Evolutionary conservation across 2,888 invertebrate species (phyloP).

Genomic region (Drosophila pegasa): DNA sequence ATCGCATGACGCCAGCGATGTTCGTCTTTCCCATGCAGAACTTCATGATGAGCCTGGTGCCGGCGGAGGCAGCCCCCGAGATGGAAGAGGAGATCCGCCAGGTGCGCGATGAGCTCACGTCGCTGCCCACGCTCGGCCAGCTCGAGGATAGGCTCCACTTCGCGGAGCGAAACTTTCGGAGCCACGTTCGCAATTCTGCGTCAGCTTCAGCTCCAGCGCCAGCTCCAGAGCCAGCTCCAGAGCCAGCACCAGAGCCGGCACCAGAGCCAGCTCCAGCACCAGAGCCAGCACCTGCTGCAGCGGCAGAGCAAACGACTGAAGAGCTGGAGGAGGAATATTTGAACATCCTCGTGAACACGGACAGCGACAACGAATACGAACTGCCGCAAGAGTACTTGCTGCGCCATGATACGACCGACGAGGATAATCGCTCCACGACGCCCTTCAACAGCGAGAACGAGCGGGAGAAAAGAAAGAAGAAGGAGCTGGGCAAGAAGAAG

Average conservation of each 20-base stretch:
- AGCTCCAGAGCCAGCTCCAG: no score
- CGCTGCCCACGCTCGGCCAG: not conserved
- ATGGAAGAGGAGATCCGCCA: not conserved
- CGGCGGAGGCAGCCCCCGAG: not conserved
- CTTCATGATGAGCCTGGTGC: not conserved
- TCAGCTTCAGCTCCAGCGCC: no score
- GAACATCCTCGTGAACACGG: no score
- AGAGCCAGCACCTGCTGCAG: no score
- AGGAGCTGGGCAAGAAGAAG: no score
- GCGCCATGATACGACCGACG: not conserved
- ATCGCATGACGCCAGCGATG: not conserved
- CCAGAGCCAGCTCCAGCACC: no score
- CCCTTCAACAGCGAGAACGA: not conserved
- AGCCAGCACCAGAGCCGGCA: no score
- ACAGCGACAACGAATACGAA: not conserved
- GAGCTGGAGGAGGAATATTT: no score
- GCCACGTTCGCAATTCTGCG: no score
- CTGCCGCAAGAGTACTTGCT: not conserved
- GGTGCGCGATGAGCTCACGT: not conserved
- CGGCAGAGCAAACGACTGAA: no score
- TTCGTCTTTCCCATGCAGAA: not conserved
- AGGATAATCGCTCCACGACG: not conserved
- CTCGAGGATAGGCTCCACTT: not conserved
- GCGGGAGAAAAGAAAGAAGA: no score
- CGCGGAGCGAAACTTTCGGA: no score